A percentile compares a stretch with the other conserved stretches of the same genome.
Evolutionary conservation across 2,888 invertebrate genomes (phyloP).

Genomic region (Xestobium rufovillosum): DNA sequence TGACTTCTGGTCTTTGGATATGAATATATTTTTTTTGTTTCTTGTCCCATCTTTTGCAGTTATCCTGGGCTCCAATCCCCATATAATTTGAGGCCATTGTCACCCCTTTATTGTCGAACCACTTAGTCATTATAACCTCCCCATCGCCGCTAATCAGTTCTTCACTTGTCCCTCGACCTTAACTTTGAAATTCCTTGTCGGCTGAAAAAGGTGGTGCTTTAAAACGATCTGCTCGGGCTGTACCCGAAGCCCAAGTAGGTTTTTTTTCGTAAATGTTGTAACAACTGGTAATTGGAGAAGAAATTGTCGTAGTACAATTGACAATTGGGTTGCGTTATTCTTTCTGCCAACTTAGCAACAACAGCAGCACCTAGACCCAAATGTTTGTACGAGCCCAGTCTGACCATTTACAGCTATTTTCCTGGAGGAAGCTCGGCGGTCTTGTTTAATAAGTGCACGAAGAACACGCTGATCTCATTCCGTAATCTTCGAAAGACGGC

Average conservation of each 20-base stretch:
- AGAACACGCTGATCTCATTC: too few relatives aligned
- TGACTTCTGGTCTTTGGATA: slow-evolving; percentile 24
- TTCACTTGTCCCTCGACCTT: slow-evolving; percentile 7
- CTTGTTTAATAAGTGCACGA: too few relatives aligned
- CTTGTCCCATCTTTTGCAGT: slow-evolving; percentile 25
- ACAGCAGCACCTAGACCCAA: too few relatives aligned
- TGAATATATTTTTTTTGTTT: slow-evolving; percentile 19
- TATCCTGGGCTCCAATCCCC: slow-evolving; percentile 21
- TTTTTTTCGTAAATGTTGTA: slow-evolving; percentile 15
- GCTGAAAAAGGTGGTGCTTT: slow-evolving; percentile 15
- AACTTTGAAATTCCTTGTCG: slow-evolving; percentile 9
- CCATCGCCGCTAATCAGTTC: slow-evolving; percentile 9
- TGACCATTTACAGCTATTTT: slow-evolving; percentile 11
- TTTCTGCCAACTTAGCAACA: slow-evolving; percentile 17
- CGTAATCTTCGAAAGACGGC: too few relatives aligned
- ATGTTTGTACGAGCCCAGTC: too few relatives aligned
- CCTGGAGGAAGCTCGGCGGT: too few relatives aligned
- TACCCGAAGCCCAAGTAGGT: slow-evolving; percentile 16
- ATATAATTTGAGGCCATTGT: slow-evolving; percentile 24
- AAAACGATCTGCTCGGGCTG: slow-evolving; percentile 17
- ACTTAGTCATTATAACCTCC: slow-evolving; percentile 8
- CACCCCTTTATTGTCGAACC: slow-evolving; percentile 27
- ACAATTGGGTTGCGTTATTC: slow-evolving; percentile 13
- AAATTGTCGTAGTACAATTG: slow-evolving; percentile 25
- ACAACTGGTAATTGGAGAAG: slow-evolving; percentile 21